These are phyloP conservation scores for Xylota sylvarum DNA, from an alignment of 2,888 invertebrate genomes.

Conservation along the genomic window DNA sequence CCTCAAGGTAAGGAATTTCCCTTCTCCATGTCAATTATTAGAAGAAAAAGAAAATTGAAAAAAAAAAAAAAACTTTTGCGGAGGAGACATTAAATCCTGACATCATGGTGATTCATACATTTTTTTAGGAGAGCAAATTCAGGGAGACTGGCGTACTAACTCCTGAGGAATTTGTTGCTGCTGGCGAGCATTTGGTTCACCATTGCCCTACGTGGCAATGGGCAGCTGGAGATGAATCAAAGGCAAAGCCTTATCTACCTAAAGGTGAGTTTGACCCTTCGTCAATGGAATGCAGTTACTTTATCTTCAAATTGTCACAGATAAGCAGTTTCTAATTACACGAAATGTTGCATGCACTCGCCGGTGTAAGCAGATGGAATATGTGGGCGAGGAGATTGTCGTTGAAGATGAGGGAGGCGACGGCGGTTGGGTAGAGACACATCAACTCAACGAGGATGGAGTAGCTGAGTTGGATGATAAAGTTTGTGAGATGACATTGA, in stretches of 20 bases:
- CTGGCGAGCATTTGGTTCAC: conserved; percentile 99
- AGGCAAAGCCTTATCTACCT: conserved; percentile 95
- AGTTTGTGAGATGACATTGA: conserved; percentile 94
- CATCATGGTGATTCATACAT: conserved; percentile 61
- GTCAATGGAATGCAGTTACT: conserved; percentile 7
- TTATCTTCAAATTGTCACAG: conserved; percentile 81
- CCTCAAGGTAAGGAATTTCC: conserved; percentile 89
- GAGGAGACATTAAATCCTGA: neutral
- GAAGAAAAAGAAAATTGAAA: too few relatives aligned
- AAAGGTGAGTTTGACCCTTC: conserved; percentile 80
- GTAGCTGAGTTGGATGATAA: conserved; percentile 87
- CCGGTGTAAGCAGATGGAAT: conserved; percentile 93
- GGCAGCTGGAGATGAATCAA: conserved; percentile 95
- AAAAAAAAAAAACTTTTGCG: conserved; percentile 38
- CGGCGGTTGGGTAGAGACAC: conserved; percentile 99
- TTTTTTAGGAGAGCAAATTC: conserved; percentile 95
- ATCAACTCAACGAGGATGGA: conserved; percentile 90
- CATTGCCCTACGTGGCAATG: conserved; percentile 99
- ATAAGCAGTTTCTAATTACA: conserved; percentile 98
- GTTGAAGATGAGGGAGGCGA: conserved; percentile 94
- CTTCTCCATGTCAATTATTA: neutral
- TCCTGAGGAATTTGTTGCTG: conserved; percentile 99
- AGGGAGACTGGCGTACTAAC: conserved; percentile 98
- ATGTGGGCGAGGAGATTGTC: conserved; percentile 91
- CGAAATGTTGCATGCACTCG: conserved; percentile 98